A percentile compares a stretch with the other conserved stretches of the same genome.
These are phyloP conservation scores for Notarius quadriscutis DNA, from an alignment of 2,113 vertebrate species.

Conservation along the genomic window DNA sequence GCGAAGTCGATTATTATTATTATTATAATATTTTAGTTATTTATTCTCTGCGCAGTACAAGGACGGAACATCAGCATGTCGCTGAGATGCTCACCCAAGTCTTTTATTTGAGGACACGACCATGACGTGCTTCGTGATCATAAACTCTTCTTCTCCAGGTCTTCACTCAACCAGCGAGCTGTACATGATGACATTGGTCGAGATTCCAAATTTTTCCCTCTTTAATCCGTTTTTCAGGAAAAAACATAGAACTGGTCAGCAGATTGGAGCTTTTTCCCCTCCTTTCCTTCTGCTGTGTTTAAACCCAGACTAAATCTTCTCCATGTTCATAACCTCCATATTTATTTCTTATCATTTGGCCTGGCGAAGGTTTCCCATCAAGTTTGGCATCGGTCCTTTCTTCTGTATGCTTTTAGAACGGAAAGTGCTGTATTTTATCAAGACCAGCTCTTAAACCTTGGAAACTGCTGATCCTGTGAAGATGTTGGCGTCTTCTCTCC, in stretches of 20 bases:
- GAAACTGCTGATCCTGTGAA: background rate
- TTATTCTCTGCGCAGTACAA: too few relatives aligned
- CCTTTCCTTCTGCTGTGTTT: background rate
- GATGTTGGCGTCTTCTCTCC: background rate
- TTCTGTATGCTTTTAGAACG: background rate
- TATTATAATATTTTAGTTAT: too few relatives aligned
- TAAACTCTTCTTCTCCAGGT: too few relatives aligned
- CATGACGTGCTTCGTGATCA: too few relatives aligned
- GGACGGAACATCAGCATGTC: too few relatives aligned
- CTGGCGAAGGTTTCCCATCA: background rate
- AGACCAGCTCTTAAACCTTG: slow-evolving; percentile 20
- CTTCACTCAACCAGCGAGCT: too few relatives aligned
- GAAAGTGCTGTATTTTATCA: background rate
- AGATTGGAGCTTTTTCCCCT: background rate
- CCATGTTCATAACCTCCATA: slow-evolving; percentile 65
- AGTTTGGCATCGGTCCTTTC: background rate
- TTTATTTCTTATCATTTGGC: background rate
- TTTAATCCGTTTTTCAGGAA: background rate
- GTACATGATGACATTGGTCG: too few relatives aligned
- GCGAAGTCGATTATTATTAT: background rate
- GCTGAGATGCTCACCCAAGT: too few relatives aligned
- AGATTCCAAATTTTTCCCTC: background rate
- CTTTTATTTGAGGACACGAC: too few relatives aligned
- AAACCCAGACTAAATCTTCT: slow-evolving; percentile 46
- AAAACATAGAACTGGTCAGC: background rate